phyloP scores from a whole-genome alignment of 2,888 invertebrate genomes.

The Linnaemya tessellans region DNA sequence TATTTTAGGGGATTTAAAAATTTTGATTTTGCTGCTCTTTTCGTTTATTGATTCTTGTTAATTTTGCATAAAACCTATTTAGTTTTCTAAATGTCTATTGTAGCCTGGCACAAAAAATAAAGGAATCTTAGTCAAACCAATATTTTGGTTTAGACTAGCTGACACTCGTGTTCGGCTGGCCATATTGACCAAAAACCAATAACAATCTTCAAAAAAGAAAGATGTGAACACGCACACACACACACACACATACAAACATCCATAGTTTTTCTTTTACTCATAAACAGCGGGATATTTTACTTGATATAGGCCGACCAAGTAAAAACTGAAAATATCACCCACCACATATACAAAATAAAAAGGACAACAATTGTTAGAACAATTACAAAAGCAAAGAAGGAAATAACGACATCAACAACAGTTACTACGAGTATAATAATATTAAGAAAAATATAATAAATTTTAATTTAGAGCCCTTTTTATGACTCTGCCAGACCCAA shows the following conservation, averaged over 20 bases:
- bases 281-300: slow-evolving; percentile 71
- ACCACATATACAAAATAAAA: slow-evolving; percentile 32
- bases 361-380: slow-evolving; percentile 58
- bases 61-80: slow-evolving; percentile 59
- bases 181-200: slow-evolving; percentile 60
- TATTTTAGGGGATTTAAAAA: slow-evolving; percentile 25
- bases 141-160: slow-evolving; percentile 62
- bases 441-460: slow-evolving; percentile 56
- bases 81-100: slow-evolving; percentile 16
- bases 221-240: slow-evolving; percentile 30
- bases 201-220: slow-evolving; percentile 35
- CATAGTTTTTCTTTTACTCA: slow-evolving; percentile 39
- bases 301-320: slow-evolving; percentile 71
- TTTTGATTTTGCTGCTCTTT: slow-evolving; percentile 23
- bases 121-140: slow-evolving; percentile 66
- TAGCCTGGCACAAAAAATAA: slow-evolving; percentile 10
- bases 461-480: slow-evolving; percentile 54
- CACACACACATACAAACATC: no score
- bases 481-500: slow-evolving; percentile 52
- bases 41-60: slow-evolving; percentile 57
- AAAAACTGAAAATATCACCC: slow-evolving; percentile 65
- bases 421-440: neutral
- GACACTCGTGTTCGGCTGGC: slow-evolving; percentile 57
- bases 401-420: slow-evolving; percentile 10
- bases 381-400: slow-evolving; percentile 32